Evolutionary conservation across 2,113 vertebrate genomes (phyloP).

Genomic region (Laticauda colubrina): DNA sequence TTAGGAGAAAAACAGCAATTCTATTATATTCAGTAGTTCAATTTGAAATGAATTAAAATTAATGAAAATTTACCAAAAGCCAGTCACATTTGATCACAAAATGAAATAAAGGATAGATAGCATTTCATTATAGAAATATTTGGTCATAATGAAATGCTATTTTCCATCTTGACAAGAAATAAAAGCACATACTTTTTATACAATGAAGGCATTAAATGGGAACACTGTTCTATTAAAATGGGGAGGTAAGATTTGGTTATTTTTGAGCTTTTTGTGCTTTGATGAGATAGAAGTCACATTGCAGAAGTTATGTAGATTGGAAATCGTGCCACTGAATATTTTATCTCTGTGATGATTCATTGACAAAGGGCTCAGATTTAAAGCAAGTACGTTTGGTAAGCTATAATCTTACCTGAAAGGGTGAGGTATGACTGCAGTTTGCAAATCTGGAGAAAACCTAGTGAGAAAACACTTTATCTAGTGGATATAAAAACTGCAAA

Average conservation of each 20-base stretch:
- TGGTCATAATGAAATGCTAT: slow-evolving; percentile 36
- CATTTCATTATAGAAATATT: neutral
- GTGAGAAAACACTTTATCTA: neutral
- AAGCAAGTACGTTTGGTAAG: slow-evolving; percentile 56
- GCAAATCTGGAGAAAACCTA: slow-evolving; percentile 6
- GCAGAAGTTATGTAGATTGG: slow-evolving; percentile 58
- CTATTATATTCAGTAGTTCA: neutral
- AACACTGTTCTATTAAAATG: slow-evolving; percentile 53
- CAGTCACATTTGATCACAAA: neutral
- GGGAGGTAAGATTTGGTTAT: slow-evolving; percentile 58
- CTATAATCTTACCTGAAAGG: slow-evolving; percentile 29
- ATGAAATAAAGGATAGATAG: neutral
- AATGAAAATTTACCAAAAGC: neutral
- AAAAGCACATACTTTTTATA: slow-evolving; percentile 41
- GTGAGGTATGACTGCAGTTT: slow-evolving; percentile 37
- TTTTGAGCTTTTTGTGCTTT: slow-evolving; percentile 62
- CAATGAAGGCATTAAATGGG: slow-evolving; percentile 52
- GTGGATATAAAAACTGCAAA: neutral
- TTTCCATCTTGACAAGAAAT: slow-evolving; percentile 35
- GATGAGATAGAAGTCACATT: slow-evolving; percentile 60
- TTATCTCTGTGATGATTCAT: slow-evolving; percentile 59
- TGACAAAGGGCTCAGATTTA: slow-evolving; percentile 60
- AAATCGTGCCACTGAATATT: slow-evolving; percentile 64
- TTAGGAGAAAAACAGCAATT: neutral
- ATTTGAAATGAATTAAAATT: neutral